Conservation (phyloP, 2,797 vertebrate genomes). For the Alcedo quadribrachys region DNA sequence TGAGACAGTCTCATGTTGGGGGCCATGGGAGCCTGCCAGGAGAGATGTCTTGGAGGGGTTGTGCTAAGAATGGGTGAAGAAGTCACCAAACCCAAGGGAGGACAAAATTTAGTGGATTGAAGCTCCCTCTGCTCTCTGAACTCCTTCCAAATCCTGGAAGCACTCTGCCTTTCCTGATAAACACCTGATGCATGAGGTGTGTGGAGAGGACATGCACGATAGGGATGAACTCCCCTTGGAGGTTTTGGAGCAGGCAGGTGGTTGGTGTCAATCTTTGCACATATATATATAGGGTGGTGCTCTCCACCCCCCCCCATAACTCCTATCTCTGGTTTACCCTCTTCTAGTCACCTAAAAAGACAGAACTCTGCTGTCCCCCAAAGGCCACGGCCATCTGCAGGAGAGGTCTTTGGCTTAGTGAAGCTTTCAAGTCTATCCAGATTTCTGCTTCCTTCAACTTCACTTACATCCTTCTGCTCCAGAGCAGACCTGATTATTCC, state of each 20-base stretch:
- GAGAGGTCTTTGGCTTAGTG: background rate
- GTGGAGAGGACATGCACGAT: background rate
- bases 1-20: background rate
- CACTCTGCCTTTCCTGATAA: slow-evolving; percentile 18
- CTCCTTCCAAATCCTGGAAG: slow-evolving; percentile 25
- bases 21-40: background rate
- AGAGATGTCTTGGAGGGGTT: background rate
- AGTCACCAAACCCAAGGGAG: background rate
- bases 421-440: background rate
- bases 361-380: background rate
- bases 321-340: background rate
- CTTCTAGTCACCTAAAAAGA: background rate
- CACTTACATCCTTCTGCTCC: background rate
- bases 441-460: background rate
- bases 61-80: background rate
- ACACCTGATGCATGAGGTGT: slow-evolving; percentile 62
- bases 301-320: background rate
- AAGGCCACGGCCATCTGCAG: background rate
- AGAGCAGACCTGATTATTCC: background rate
- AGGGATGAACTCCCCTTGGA: background rate
- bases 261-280: background rate
- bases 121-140: slow-evolving; percentile 8
- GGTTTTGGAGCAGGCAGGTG: background rate
- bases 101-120: background rate
- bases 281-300: background rate